Percentiles rank a stretch among this genome's conserved stretches.
phyloP scores from a whole-genome alignment of 2,888 invertebrate species.

The Agelastica alni region DNA sequence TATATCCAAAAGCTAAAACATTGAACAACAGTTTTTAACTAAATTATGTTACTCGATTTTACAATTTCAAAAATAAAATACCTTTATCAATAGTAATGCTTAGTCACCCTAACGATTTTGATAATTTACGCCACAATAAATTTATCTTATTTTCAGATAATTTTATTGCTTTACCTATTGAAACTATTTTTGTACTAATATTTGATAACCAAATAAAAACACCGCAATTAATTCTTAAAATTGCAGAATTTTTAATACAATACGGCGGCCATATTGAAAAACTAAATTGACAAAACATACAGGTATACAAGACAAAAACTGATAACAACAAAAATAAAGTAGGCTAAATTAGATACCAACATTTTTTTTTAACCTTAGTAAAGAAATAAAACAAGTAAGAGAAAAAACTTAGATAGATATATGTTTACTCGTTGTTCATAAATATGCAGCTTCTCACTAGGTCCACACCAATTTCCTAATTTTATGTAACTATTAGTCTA shows the following conservation, averaged over 20 bases:
- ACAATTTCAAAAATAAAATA: constrained; percentile 2
- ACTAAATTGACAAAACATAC: constrained; percentile 44
- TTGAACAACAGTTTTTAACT: background rate
- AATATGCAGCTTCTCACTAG: constrained; percentile 21
- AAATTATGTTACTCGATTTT: background rate
- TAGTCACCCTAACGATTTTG: constrained; percentile 17
- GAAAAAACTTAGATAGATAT: constrained; percentile 11
- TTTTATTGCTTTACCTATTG: background rate
- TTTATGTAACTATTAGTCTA: constrained; percentile 39
- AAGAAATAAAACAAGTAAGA: constrained; percentile 6
- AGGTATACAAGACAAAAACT: constrained; percentile 30
- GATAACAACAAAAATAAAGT: constrained; percentile 30
- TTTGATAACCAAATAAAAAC: constrained; percentile 14
- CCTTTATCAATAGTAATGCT: constrained; percentile 12
- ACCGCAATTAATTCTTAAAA: constrained; percentile 27
- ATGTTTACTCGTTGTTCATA: constrained; percentile 26
- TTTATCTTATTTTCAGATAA: background rate
- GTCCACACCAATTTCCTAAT: constrained; percentile 34
- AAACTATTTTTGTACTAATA: constrained; percentile 1
- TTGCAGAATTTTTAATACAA: constrained; percentile 42
- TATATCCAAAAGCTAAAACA: background rate
- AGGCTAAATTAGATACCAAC: background rate
- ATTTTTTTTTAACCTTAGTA: constrained; percentile 16
- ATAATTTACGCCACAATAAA: background rate
- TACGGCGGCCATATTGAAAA: constrained; percentile 49